A percentile compares a stretch with the other conserved stretches of the same genome.
Conservation (phyloP, 30 jellyfish, hydroid and myxozoan genomes). For the Aurelia aurita complex sp. Pacific region DNA sequence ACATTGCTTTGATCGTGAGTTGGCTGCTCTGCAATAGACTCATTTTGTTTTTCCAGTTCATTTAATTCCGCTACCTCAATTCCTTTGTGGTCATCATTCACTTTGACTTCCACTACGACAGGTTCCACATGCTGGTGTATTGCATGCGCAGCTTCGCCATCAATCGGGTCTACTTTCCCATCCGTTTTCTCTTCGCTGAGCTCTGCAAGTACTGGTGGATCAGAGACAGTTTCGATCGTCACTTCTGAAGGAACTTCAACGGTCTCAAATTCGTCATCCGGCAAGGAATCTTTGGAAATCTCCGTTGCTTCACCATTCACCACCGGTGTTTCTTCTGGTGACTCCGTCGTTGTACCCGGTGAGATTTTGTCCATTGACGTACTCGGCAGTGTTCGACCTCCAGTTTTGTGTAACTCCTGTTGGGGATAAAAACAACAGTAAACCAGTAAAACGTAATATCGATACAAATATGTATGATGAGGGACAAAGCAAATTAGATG, state of each 20-base stretch:
- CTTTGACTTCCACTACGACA: no score
- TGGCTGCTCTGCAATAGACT: not conserved
- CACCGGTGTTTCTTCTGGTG: not conserved
- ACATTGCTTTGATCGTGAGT: not conserved
- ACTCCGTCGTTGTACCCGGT: not conserved
- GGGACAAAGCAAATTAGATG: no score
- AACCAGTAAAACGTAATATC: not conserved
- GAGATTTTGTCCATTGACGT: not conserved
- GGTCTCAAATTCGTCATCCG: slow-evolving; percentile 31
- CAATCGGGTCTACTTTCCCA: no score
- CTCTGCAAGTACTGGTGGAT: no score
- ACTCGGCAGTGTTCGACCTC: slow-evolving; percentile 31
- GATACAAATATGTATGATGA: no score
- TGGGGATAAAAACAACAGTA: not conserved
- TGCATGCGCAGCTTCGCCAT: no score
- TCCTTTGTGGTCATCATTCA: not conserved
- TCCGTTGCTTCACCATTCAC: slow-evolving; percentile 7
- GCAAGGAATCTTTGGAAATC: not conserved
- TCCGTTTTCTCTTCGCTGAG: no score
- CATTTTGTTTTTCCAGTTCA: not conserved
- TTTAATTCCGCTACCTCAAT: slow-evolving; percentile 6
- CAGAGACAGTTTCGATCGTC: no score
- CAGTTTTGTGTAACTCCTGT: slow-evolving; percentile 20
- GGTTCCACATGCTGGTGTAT: no score
- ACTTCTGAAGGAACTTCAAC: no score